Evolutionary conservation across 1,140 invertebrate species (phyloP), one percentile per base, ranked within the genome.

Genomic region (Drosophila kanapiae): DNA sequence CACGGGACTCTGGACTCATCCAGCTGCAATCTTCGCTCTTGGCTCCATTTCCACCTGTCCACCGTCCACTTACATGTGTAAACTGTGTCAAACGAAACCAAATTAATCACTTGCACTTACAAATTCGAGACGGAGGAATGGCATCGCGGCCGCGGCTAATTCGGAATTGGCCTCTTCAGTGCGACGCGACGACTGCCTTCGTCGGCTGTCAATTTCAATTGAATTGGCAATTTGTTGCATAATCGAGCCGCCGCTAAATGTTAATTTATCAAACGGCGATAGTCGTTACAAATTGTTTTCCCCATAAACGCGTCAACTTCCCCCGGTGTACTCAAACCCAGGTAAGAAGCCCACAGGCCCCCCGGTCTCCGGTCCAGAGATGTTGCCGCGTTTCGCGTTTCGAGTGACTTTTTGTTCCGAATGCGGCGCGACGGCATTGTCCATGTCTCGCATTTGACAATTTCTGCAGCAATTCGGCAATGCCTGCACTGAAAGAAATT

Each of bases 171-270:
- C 29, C 45, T 54, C 68, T 67, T 75, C 75, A 56, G 53, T 8
- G 75, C 54, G 62, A 65, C 62, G 27, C 54, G 62, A 65, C 62
- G 27, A 35, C 64, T 31, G 59, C 51, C 84, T 83, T 72, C 75
- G 67, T 35, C 48, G 68, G 61, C 81, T 90, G 85, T 88, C 85
- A 90, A 76, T 82, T 85, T 81, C 82, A 88, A 88, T 90, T 88
- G 56, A 88, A 88, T 74, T 85, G 81, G 76, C 85, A 88, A 88
- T 88, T 91, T 91, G 85, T 90, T 90, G 81, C 86, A 88, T 85
- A 91, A 88, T 88, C 85, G 78, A 77, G 78, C 53, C 77, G 80
- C 78, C 72, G 86, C 81, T 90, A 74, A 90, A 88, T 88, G 82
- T 88, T 81, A 90, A 88, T 88, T 88, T 90, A 88, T 88, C 82